A percentile compares a stretch with the other conserved stretches of the same genome.
phyloP scores from a whole-genome alignment of 2,888 invertebrate species.

The Diarsia mendica region DNA sequence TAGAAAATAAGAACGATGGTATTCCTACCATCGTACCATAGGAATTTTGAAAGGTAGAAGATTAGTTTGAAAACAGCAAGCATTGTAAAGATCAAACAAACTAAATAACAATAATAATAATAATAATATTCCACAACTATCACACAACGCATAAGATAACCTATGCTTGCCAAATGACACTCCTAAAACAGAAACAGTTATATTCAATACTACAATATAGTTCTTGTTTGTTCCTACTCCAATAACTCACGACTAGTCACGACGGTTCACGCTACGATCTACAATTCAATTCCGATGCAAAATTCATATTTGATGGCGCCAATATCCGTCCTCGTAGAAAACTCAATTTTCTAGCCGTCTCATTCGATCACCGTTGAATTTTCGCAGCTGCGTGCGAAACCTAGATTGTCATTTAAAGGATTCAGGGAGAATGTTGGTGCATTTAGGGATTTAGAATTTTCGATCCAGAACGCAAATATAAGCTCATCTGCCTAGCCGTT shows the following conservation, averaged over 20 bases:
- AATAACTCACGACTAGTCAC: conserved; percentile 3
- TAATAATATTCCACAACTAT: no score
- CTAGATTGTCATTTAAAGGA: conserved; percentile 3
- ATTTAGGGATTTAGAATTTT: neutral
- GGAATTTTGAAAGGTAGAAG: neutral
- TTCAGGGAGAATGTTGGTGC: neutral
- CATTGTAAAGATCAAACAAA: neutral
- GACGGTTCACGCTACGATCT: neutral
- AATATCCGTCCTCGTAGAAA: conserved; percentile 13
- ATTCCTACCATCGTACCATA: no score
- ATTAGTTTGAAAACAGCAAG: neutral
- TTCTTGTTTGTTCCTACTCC: neutral
- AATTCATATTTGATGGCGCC: conserved; percentile 29
- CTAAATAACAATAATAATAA: no score
- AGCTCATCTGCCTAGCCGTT: no score
- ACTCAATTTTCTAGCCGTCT: conserved; percentile 40
- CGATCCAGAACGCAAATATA: neutral
- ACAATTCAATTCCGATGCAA: conserved; percentile 34
- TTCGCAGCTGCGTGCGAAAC: neutral
- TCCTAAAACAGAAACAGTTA: neutral
- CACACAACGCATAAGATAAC: no score
- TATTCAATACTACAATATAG: neutral
- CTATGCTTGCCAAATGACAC: neutral
- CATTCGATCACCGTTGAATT: conserved; percentile 31
- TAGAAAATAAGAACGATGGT: neutral